These are phyloP conservation scores for Mormyrops boulengeri DNA, from an alignment of 2,797 vertebrate species.

Conservation along the genomic window DNA sequence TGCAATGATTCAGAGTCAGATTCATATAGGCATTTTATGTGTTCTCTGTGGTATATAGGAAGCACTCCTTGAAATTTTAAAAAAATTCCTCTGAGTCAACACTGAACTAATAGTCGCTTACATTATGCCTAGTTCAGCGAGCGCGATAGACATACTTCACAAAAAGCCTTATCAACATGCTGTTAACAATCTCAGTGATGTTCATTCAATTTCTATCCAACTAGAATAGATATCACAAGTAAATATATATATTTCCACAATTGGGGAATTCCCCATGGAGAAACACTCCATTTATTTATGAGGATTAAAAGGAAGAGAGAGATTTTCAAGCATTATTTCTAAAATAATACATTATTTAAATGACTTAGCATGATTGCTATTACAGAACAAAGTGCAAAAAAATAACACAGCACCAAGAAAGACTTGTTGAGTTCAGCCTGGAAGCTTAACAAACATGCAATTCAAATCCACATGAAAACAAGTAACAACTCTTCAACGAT, in stretches of 20 bases:
- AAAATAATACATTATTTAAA: not conserved
- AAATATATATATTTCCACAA: not conserved
- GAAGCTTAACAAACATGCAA: not conserved
- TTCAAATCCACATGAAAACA: not conserved
- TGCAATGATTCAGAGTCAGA: not conserved
- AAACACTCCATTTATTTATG: not conserved
- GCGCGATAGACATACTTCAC: too few species aligned
- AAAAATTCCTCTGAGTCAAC: constrained; percentile 25
- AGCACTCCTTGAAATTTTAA: constrained; percentile 3
- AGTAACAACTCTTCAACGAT: not conserved
- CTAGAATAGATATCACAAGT: not conserved
- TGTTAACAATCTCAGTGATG: not conserved
- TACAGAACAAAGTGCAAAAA: not conserved
- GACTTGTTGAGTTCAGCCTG: not conserved
- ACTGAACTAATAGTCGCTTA: not conserved
- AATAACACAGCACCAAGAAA: not conserved
- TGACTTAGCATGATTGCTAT: not conserved
- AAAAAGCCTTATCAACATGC: not conserved
- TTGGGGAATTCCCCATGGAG: not conserved
- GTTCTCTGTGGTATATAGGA: not conserved
- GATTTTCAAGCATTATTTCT: not conserved
- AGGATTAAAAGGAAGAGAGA: not conserved
- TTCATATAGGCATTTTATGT: not conserved
- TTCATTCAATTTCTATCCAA: not conserved
- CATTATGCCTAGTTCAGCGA: not conserved